Base-by-base conservation (phyloP, 1,140 invertebrate species). In the Zaprionus taronus region DNA sequence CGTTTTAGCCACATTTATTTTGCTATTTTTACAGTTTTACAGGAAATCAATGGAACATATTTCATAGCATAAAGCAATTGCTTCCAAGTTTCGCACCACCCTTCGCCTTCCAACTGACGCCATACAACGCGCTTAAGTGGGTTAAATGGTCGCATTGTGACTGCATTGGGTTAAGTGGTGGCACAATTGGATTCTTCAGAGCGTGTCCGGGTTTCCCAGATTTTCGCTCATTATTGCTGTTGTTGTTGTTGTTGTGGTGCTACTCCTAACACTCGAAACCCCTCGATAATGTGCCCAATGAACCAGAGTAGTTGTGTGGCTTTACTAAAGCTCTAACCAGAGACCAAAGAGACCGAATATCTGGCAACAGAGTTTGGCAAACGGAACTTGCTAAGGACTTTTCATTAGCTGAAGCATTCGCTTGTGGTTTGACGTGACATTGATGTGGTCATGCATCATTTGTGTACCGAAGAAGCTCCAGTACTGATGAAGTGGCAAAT, bases 21-120 rank as follows among this genome's bases (percentile, higher is more conserved):
- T 80, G 77, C 75, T 66, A 81, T 89, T 91, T 80, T 79, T 66
- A 38, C 67, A 78, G 57, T 77, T 86, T 78, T 71, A 77, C 80
- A 69, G 83, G 72, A 86, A 91, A 91, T 91, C 86, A 83, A 91
- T 91, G 80, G 73, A 91, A 80, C 74, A 91, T 91, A 87, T 91
- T 87, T 91, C 77, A 91, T 69, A 75, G 72, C 64, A 73, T 56
- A 62, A 81, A 75, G 86, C 85, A 85, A 90, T 90, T 90, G 79
- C 69, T 81, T 79, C 72, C 72, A 67, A 79, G 81, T 68, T 68
- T 44, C n/a, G 64, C 66, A 67, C 56, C 63, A 66, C 67, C 60
- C 34, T 49, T 56, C 22, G n/a, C 36, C 34, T 51, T 17, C 63
- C 53, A 67, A 65, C 55, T 53, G 57, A 47, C 72, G 41, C 38